Conservation (phyloP, 1,140 invertebrate species). For the Belonocnema kinseyi region DNA sequence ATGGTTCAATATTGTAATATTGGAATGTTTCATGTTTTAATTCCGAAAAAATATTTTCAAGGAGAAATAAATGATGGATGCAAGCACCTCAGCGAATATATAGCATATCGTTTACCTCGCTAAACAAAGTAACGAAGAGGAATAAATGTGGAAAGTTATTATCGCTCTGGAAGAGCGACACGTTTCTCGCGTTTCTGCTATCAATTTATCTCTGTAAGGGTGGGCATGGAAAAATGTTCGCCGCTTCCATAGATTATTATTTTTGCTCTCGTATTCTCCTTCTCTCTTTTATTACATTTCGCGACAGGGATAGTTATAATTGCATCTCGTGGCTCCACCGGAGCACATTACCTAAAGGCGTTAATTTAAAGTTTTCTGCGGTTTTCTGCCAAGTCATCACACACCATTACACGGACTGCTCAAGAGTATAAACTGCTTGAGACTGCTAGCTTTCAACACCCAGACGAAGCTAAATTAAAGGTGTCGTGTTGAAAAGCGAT, state of each 20-base stretch:
- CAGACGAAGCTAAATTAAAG: background rate
- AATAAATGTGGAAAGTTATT: slow-evolving; percentile 21
- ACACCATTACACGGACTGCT: slow-evolving; percentile 41
- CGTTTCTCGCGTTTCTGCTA: slow-evolving; percentile 21
- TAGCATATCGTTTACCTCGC: slow-evolving; percentile 11
- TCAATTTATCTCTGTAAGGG: slow-evolving; percentile 24
- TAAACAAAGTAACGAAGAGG: slow-evolving; percentile 22
- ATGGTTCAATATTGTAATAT: too few relatives aligned
- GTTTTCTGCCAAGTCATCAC: slow-evolving; percentile 51
- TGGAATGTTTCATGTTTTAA: too few relatives aligned
- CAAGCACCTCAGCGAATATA: background rate
- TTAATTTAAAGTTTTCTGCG: slow-evolving; percentile 61
- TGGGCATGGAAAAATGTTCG: slow-evolving; percentile 45
- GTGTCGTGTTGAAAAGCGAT: background rate
- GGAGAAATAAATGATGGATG: background rate
- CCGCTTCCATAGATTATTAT: slow-evolving; percentile 40
- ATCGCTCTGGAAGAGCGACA: slow-evolving; percentile 15
- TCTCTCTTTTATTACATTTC: slow-evolving; percentile 46
- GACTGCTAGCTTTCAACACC: background rate
- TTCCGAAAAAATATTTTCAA: background rate
- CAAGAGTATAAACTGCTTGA: slow-evolving; percentile 12
- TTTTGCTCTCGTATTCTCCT: slow-evolving; percentile 27
- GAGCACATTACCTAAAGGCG: slow-evolving; percentile 60
- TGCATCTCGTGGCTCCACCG: slow-evolving; percentile 45
- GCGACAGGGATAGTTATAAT: slow-evolving; percentile 59